Conservation (phyloP, 2,113 vertebrate species). For the Eulacestoma nigropectus region DNA sequence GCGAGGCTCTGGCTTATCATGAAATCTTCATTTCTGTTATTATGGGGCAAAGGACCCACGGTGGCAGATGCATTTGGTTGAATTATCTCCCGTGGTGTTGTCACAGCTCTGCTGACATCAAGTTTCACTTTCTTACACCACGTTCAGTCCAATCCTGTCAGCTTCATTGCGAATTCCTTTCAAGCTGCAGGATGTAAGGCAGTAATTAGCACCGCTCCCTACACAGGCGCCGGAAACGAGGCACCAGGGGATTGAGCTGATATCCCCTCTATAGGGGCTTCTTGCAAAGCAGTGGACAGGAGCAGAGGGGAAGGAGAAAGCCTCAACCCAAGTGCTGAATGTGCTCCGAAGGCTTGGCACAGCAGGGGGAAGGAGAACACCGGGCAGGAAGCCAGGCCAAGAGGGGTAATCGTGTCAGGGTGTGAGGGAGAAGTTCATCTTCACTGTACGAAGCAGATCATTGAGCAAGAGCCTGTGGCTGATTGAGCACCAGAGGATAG, state of each 20-base stretch:
- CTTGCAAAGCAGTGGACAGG: not conserved
- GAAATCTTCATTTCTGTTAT: not conserved
- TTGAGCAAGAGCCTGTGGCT: not conserved
- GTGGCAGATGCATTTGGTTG: not conserved
- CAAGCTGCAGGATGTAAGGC: constrained; percentile 4
- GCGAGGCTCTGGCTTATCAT: not conserved
- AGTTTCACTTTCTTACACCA: not conserved
- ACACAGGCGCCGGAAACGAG: not conserved
- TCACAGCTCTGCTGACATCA: not conserved
- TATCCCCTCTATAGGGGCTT: not conserved
- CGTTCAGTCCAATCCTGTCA: not conserved
- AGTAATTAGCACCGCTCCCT: not conserved
- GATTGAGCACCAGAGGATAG: not conserved
- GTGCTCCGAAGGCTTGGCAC: rapidly evolving
- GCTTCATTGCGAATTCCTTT: constrained; percentile 3
- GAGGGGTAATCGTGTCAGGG: rapidly evolving
- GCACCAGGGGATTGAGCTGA: constrained; percentile 10
- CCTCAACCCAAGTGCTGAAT: not conserved
- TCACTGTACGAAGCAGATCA: not conserved
- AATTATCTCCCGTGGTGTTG: not conserved
- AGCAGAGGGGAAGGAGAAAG: not conserved
- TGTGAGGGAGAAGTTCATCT: not conserved
- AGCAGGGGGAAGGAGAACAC: not conserved
- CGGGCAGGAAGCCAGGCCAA: not conserved
- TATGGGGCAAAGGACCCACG: not conserved